A percentile compares a stretch with the other conserved stretches of the same genome.
phyloP scores from a whole-genome alignment of 2,888 invertebrate species.

The Dendrolimus houi region DNA sequence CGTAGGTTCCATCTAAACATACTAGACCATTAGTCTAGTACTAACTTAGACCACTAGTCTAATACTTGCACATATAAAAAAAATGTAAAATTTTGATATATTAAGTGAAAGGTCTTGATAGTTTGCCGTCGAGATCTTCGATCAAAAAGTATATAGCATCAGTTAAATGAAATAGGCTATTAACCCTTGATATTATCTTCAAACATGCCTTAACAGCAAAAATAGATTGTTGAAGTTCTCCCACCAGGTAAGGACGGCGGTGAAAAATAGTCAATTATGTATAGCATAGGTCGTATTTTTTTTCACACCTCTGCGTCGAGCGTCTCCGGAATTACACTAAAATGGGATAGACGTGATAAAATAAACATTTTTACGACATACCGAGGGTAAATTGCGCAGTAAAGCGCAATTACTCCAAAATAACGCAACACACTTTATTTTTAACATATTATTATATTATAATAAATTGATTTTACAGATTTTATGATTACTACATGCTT shows the following conservation, averaged over 20 bases:
- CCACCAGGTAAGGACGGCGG: neutral
- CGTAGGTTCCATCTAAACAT: no score
- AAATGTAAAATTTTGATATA: no score
- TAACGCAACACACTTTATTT: conserved; percentile 24
- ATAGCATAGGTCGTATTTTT: neutral
- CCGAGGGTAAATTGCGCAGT: conserved; percentile 58
- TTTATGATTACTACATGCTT: neutral
- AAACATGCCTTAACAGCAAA: no score
- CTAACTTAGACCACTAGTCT: no score
- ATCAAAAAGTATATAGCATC: no score
- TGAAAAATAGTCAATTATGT: neutral
- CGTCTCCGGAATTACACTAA: conserved; percentile 45
- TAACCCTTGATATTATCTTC: no score
- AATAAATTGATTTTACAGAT: neutral
- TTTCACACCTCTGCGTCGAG: conserved; percentile 25
- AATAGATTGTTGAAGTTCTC: no score
- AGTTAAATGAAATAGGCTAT: no score
- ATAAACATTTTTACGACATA: conserved; percentile 60
- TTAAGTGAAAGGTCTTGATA: no score
- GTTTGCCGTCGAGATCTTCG: no score
- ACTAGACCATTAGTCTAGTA: no score
- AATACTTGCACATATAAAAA: no score
- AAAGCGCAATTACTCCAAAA: conserved; percentile 61
- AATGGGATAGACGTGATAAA: conserved; percentile 53
- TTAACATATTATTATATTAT: neutral